Evolutionary conservation across 2,888 invertebrate genomes (phyloP), one percentile per base, ranked within the genome.

Genomic region (Empis stercorea): DNA sequence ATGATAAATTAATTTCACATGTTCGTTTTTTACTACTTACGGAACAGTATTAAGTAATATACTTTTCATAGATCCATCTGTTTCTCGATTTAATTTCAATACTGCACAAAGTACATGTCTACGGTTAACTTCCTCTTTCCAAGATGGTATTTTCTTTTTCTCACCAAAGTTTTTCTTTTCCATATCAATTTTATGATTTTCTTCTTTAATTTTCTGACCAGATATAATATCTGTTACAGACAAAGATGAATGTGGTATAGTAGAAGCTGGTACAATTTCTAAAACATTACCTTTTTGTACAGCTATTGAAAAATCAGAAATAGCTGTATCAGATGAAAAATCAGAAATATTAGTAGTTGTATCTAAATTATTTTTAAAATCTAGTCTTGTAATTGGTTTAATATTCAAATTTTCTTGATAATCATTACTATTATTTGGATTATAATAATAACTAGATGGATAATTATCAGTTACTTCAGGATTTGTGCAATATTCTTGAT

Each of bases 251-350:
- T 40, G n/a, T 5, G 45, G 39, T 43, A 47, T 32, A 5, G 40
- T 23, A 4, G 50, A 30, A 10, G 50, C 45, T 10, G 68, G 68
- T 15, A 68, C 65, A 17, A 68, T 68, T 52, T 68, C 68, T 14
- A 68, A 52, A 1, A 68, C 68, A 48, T 68, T 68, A 2, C 68
- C 68, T 37, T 68, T 68, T 46, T 66, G 69, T 3, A 68, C 69
- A 1, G 63, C 67, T 34, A 34, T 27, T 9, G 23, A 27, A 27
- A 7, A 27, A 27, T 27, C 23, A 9, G 23, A 27, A 7, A 27
- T 27, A 9, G 23, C 9, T 27, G 23, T 9, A 27, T 27, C n/a
- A n/a, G n/a, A n/a, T 9, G 23, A 27, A 27, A 7, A 27, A 27
- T 27, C 23, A 9, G 23, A 27, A 7, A 27, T 27, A 27, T 27